These are phyloP conservation scores for Listronotus oregonensis DNA, from an alignment of 1,140 invertebrate species.

Conservation along the genomic window DNA sequence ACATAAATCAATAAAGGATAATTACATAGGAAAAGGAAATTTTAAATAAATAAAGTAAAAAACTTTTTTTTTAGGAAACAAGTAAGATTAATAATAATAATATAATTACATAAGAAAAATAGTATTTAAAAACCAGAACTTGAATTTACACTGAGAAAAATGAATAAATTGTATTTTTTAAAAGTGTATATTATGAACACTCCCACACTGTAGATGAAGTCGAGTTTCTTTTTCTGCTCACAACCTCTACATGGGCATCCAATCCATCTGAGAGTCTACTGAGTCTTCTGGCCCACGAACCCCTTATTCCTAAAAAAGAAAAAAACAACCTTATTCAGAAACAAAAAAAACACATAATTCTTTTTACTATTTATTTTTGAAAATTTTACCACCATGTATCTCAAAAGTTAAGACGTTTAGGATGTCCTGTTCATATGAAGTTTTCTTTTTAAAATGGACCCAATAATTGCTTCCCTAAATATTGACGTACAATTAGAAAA, in stretches of 20 bases:
- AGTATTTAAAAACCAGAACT: background rate
- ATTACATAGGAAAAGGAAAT: too few relatives aligned
- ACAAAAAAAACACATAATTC: background rate
- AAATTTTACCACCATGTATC: too few relatives aligned
- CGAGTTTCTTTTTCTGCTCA: conserved; percentile 57
- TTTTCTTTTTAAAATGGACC: too few relatives aligned
- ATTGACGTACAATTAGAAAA: too few relatives aligned
- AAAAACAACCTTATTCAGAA: conserved; percentile 3
- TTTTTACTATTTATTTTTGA: background rate
- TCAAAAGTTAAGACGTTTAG: too few relatives aligned
- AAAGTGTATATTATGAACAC: conserved; percentile 51
- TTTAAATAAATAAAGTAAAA: too few relatives aligned
- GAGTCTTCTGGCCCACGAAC: conserved; percentile 69
- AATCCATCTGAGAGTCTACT: conserved; percentile 74
- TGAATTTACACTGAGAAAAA: too few relatives aligned
- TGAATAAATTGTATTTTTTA: background rate
- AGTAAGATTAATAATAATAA: too few relatives aligned
- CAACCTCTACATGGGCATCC: conserved; percentile 72
- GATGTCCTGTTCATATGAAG: too few relatives aligned
- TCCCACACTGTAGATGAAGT: conserved; percentile 61
- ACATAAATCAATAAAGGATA: too few relatives aligned
- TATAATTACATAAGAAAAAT: conserved; percentile 8
- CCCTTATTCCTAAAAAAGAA: conserved; percentile 53
- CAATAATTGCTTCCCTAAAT: too few relatives aligned
- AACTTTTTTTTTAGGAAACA: too few relatives aligned